Conservation (phyloP, 2,888 invertebrate genomes). For the Ommatoiulus sabulosus region DNA sequence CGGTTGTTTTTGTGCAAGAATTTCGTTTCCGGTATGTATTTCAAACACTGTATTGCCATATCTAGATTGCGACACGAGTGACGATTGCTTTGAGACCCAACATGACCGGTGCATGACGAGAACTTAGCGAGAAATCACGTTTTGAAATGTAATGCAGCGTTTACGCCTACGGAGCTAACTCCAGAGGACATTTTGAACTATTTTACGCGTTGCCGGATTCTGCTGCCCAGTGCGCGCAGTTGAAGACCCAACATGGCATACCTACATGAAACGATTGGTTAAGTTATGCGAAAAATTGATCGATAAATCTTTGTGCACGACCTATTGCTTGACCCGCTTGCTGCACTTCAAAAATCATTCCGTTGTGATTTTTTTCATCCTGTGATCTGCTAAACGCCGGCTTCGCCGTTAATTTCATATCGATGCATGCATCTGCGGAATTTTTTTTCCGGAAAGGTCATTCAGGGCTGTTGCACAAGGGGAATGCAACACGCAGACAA, state of each 20-base stretch:
- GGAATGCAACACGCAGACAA: constrained; percentile 7
- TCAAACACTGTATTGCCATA: too few species aligned
- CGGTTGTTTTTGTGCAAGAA: too few species aligned
- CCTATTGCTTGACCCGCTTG: background rate
- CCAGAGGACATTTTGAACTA: background rate
- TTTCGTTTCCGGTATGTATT: too few species aligned
- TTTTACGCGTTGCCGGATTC: background rate
- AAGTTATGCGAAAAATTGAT: background rate
- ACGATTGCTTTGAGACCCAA: too few species aligned
- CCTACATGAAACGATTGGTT: background rate
- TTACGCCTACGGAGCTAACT: background rate
- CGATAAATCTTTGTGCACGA: background rate
- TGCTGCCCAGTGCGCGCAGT: background rate
- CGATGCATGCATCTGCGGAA: background rate
- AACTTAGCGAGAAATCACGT: background rate
- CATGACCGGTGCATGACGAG: too few species aligned
- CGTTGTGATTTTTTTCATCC: background rate
- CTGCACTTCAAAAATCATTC: background rate
- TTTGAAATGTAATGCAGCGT: background rate
- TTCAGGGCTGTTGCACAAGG: background rate
- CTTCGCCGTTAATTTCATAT: constrained; percentile 2
- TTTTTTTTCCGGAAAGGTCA: background rate
- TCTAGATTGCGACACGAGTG: too few species aligned
- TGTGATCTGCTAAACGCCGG: background rate
- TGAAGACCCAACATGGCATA: background rate